phyloP scores from a whole-genome alignment of 2,888 invertebrate species.

The Papilio elwesi region DNA sequence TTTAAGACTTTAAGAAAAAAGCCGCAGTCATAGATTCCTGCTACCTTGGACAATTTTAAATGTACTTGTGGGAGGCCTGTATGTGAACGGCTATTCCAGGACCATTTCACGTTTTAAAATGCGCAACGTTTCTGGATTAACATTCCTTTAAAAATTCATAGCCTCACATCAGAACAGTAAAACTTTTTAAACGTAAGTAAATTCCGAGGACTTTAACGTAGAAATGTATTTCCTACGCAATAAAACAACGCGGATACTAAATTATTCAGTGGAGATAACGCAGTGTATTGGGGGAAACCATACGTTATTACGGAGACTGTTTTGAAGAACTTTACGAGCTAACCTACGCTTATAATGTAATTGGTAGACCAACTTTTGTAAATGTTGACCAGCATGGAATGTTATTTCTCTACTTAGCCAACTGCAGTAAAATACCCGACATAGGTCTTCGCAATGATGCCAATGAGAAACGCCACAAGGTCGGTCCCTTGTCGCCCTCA shows the following conservation, averaged over 20 bases:
- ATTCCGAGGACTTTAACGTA: conserved; percentile 16
- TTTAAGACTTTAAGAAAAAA: no score
- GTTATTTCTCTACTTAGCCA: no score
- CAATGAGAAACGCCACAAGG: no score
- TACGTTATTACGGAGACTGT: conserved; percentile 16
- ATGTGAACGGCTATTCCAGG: no score
- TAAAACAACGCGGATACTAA: conserved; percentile 25
- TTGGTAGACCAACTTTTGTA: no score
- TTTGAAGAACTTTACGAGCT: conserved; percentile 16
- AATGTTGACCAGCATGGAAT: not conserved
- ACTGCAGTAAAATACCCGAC: no score
- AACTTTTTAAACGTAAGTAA: conserved; percentile 25
- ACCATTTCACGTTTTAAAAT: not conserved
- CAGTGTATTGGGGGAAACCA: not conserved
- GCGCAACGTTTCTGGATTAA: not conserved
- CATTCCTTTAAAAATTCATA: conserved; percentile 8
- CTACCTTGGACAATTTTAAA: no score
- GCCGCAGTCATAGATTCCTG: no score
- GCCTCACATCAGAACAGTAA: not conserved
- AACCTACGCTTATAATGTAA: not conserved
- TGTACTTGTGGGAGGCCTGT: no score
- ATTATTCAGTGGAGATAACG: conserved; percentile 29
- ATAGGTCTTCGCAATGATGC: no score
- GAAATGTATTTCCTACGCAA: conserved; percentile 21
- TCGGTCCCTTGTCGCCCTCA: no score